phyloP scores from a whole-genome alignment of 2,888 invertebrate species.

The Philonicus albiceps region DNA sequence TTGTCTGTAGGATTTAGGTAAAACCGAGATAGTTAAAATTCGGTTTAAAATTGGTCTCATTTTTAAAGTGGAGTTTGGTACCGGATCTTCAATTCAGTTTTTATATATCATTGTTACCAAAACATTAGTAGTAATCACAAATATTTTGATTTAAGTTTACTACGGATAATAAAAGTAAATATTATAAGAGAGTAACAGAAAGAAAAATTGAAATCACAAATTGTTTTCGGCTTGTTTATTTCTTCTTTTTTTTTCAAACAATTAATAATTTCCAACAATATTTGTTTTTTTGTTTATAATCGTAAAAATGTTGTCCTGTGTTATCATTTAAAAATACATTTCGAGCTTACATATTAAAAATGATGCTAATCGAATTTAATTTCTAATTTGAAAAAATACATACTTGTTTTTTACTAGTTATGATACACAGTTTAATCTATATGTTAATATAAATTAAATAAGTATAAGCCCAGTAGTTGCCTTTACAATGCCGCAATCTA shows the following conservation, averaged over 20 bases:
- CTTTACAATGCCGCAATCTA: background rate
- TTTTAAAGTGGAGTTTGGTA: too few relatives aligned
- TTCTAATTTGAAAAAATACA: background rate
- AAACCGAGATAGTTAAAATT: too few relatives aligned
- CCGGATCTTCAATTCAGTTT: too few relatives aligned
- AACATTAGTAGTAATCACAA: too few relatives aligned
- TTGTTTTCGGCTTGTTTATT: constrained; percentile 7
- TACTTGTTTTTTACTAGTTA: background rate
- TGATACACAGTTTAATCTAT: background rate
- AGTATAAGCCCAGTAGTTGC: background rate
- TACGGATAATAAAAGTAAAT: too few relatives aligned
- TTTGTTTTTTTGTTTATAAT: constrained; percentile 12
- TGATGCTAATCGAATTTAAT: constrained; percentile 21
- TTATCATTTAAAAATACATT: constrained; percentile 29
- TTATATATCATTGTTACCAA: too few relatives aligned
- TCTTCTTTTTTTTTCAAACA: constrained; percentile 18
- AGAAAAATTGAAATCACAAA: background rate
- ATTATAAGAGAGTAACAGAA: background rate
- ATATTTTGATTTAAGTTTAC: too few relatives aligned
- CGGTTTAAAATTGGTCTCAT: too few relatives aligned
- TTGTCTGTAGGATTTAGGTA: too few relatives aligned
- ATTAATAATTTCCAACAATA: constrained; percentile 34
- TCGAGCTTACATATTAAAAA: background rate
- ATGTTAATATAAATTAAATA: background rate
- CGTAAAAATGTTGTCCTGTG: constrained; percentile 30